phyloP scores from a whole-genome alignment of 2,797 vertebrate genomes.

The Cheirogaleus major region DNA sequence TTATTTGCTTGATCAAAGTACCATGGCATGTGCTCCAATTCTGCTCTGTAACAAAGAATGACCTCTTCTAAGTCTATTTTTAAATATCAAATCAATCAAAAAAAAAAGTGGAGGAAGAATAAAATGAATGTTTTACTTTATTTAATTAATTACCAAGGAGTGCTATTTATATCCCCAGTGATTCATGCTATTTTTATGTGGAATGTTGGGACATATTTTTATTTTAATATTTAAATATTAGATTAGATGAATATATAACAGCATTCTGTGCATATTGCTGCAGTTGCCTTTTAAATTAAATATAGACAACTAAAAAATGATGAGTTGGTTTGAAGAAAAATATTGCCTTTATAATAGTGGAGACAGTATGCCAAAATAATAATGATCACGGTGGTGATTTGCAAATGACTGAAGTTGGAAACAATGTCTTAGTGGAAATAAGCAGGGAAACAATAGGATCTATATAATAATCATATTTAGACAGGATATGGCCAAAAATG shows the following conservation, averaged over 20 bases:
- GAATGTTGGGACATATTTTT: background rate
- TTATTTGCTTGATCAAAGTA: background rate
- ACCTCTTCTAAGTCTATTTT: background rate
- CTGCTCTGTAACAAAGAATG: background rate
- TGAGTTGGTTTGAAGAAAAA: background rate
- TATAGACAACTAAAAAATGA: background rate
- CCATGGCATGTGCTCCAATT: background rate
- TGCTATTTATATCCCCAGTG: background rate
- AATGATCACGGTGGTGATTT: background rate
- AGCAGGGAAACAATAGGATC: background rate
- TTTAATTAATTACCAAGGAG: background rate
- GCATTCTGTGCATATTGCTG: background rate
- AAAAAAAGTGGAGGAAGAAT: background rate
- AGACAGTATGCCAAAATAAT: background rate
- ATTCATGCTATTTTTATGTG: background rate
- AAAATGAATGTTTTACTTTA: background rate
- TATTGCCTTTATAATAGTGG: background rate
- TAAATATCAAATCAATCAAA: background rate
- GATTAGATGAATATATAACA: background rate
- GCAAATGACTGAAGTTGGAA: background rate
- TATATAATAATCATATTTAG: background rate
- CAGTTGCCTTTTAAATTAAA: constrained; percentile 8
- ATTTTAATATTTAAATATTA: background rate
- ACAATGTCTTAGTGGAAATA: background rate
- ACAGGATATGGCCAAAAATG: background rate